Evolutionary conservation across 2,113 vertebrate genomes (phyloP).

Genomic region (Coryphaenoides rupestris): DNA sequence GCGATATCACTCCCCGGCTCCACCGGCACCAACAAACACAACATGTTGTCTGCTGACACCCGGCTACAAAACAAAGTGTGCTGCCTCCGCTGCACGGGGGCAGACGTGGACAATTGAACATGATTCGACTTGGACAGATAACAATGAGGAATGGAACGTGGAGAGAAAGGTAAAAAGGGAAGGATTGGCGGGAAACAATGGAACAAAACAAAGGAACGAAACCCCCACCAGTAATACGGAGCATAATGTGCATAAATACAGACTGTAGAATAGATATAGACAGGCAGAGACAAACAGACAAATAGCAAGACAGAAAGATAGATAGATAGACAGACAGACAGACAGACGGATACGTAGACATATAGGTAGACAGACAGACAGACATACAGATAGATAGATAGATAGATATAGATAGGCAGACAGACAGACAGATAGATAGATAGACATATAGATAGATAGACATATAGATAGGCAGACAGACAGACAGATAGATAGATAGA

Average conservation of each 20-base stretch:
- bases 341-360: not conserved
- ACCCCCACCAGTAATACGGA: too few relatives aligned
- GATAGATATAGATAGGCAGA: conserved; percentile 24
- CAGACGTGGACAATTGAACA: conserved; percentile 19
- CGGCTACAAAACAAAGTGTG: conserved; percentile 5
- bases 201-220: not conserved
- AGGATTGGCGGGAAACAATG: not conserved
- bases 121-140: conserved; percentile 18
- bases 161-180: conserved; percentile 1
- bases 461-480: too few relatives aligned
- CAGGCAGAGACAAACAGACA: not conserved
- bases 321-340: not conserved
- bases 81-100: conserved; percentile 1
- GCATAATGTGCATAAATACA: too few relatives aligned
- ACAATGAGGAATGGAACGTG: conserved; percentile 6
- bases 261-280: too few relatives aligned
- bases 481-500: too few relatives aligned
- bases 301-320: not conserved
- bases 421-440: not conserved
- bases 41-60: conserved; percentile 28
- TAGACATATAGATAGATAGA: too few relatives aligned
- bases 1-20: conserved; percentile 28
- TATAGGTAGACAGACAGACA: conserved; percentile 11
- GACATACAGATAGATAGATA: conserved; percentile 17
- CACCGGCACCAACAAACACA: conserved; percentile 30